A percentile compares a stretch with the other conserved stretches of the same genome.
Conservation (phyloP, 2,113 vertebrate species). For the Callionymus lyra region DNA sequence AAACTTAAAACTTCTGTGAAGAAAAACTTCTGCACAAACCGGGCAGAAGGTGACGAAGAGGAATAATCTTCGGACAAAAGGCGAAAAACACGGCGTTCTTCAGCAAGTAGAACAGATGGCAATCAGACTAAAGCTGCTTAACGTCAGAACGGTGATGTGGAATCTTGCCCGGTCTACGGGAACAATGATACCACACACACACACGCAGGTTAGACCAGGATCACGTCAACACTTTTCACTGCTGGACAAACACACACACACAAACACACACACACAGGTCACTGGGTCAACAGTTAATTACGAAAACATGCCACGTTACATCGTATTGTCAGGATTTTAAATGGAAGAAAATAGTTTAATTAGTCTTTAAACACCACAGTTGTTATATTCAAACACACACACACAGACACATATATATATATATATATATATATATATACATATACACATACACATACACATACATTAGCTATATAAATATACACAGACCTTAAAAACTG, state of each 20-base stretch:
- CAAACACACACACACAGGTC: constrained; percentile 2
- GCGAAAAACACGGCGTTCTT: neutral
- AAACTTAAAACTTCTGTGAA: too few species aligned
- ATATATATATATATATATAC: too few species aligned
- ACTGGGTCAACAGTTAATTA: constrained; percentile 8
- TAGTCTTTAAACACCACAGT: too few species aligned
- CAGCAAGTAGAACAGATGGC: constrained; percentile 55
- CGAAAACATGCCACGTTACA: neutral
- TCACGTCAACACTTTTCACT: constrained; percentile 7
- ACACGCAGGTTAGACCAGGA: constrained; percentile 14
- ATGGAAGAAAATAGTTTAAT: too few species aligned
- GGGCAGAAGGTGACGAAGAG: neutral
- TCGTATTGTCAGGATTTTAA: too few species aligned
- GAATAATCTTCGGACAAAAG: constrained; percentile 8
- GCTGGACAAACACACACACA: too few species aligned
- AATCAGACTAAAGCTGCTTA: constrained; percentile 58
- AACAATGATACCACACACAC: constrained; percentile 6
- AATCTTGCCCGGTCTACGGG: constrained; percentile 21
- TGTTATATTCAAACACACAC: too few species aligned
- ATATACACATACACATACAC: neutral
- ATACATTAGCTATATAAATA: neutral
- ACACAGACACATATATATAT: too few species aligned
- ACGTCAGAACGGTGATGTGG: constrained; percentile 43
- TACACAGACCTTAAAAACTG: neutral
- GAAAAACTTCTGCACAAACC: constrained; percentile 13